Percentiles rank a stretch among this genome's conserved stretches.
Conservation (phyloP, 1,140 invertebrate species). For the Odontomachus brunneus region DNA sequence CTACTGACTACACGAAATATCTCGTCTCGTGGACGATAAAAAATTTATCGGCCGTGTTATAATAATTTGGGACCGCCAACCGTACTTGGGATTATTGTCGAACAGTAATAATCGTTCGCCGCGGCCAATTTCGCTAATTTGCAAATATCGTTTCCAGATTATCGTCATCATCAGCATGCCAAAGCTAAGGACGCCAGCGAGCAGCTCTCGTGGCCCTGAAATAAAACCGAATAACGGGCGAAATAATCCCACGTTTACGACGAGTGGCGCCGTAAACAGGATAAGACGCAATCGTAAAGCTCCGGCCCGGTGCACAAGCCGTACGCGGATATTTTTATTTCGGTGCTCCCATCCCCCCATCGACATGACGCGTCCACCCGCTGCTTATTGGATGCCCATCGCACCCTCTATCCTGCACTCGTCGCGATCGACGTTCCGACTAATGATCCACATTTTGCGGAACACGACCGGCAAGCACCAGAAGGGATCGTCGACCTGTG, state of each 20-base stretch:
- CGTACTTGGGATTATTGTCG: constrained; percentile 4
- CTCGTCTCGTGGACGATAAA: background rate
- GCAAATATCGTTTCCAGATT: background rate
- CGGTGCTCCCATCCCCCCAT: background rate
- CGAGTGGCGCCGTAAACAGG: constrained; percentile 39
- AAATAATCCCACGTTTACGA: constrained; percentile 48
- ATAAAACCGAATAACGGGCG: constrained; percentile 32
- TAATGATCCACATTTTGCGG: constrained; percentile 29
- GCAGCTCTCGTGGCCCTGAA: constrained; percentile 16
- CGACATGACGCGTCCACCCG: background rate
- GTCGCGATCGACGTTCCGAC: constrained; percentile 50
- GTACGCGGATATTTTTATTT: constrained; percentile 61
- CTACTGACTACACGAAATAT: too few species aligned
- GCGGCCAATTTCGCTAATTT: background rate
- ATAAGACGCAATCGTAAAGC: constrained; percentile 40
- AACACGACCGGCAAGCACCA: background rate
- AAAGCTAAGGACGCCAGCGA: background rate
- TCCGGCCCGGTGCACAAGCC: constrained; percentile 41
- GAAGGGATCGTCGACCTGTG: background rate
- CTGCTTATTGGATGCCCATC: background rate
- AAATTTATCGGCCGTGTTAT: constrained; percentile 3
- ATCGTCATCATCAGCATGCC: background rate
- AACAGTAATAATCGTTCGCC: background rate
- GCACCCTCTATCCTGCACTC: constrained; percentile 40
- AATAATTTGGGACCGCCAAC: background rate